Evolutionary conservation across 2,888 invertebrate species (phyloP).

Genomic region (Parnassius orleans): DNA sequence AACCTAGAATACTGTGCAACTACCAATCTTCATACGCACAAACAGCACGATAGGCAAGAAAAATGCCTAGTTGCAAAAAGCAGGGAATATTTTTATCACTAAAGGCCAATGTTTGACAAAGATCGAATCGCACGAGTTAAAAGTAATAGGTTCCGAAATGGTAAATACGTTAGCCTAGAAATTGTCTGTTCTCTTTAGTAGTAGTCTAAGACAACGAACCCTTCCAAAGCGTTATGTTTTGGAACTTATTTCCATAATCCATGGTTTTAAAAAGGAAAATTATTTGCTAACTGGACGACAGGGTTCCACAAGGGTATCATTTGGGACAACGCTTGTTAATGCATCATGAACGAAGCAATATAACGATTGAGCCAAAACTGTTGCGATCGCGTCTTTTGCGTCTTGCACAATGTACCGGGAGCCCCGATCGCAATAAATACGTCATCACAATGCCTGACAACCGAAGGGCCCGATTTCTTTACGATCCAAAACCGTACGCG

Average conservation of each 20-base stretch:
- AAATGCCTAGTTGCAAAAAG: no score
- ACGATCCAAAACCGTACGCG: slow-evolving; percentile 63
- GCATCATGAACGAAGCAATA: slow-evolving; percentile 8
- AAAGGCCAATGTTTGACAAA: no score
- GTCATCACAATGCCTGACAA: slow-evolving; percentile 40
- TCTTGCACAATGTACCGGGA: slow-evolving; percentile 19
- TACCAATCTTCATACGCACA: slow-evolving; percentile 1
- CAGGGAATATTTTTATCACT: no score
- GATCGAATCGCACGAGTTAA: no score
- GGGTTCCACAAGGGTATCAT: slow-evolving; percentile 11
- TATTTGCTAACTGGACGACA: no score
- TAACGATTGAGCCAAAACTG: slow-evolving; percentile 4
- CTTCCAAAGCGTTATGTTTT: no score
- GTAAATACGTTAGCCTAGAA: no score
- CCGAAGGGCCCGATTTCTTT: slow-evolving; percentile 59
- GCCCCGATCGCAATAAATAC: slow-evolving; percentile 32
- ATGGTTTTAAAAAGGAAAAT: no score
- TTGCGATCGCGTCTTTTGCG: slow-evolving; percentile 2
- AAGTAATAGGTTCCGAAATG: no score
- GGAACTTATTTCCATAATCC: no score
- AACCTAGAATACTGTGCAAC: slow-evolving; percentile 1
- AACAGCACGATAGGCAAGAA: background rate
- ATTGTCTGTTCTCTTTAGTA: no score
- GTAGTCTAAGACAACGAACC: no score
- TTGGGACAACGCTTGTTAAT: slow-evolving; percentile 12